These are phyloP conservation scores for Mystacornis crossleyi DNA, from an alignment of 2,113 vertebrate species.

Conservation along the genomic window DNA sequence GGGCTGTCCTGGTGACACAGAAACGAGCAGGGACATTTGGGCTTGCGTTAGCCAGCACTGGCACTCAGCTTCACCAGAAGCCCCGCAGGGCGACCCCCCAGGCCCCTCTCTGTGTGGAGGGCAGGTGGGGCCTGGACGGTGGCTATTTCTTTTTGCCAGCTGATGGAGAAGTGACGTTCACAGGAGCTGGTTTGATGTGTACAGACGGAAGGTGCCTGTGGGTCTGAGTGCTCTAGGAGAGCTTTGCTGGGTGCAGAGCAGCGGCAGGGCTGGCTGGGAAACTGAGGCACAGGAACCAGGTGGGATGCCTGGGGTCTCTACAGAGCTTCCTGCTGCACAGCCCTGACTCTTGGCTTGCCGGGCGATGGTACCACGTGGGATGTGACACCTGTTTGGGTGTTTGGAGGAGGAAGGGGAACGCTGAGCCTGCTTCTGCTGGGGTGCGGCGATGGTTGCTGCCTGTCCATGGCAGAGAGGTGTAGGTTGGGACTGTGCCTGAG, in stretches of 20 bases:
- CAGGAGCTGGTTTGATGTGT: not conserved
- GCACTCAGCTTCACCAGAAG: not conserved
- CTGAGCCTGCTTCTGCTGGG: not conserved
- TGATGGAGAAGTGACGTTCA: fast-evolving
- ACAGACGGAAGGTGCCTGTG: not conserved
- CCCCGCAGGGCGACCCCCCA: fast-evolving
- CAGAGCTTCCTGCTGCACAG: not conserved
- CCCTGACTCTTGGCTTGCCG: not conserved
- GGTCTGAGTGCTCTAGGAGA: not conserved
- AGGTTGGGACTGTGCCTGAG: not conserved
- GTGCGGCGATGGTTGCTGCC: not conserved
- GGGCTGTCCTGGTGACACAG: not conserved
- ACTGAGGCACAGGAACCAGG: not conserved
- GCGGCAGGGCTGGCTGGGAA: not conserved
- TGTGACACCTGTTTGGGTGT: fast-evolving
- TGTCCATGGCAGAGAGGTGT: fast-evolving
- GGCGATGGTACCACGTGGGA: fast-evolving
- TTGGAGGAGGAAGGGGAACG: not conserved
- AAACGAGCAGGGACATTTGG: not conserved
- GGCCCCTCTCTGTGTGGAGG: not conserved
- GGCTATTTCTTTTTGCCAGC: fast-evolving
- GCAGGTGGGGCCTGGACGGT: too few species aligned
- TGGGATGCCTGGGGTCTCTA: not conserved
- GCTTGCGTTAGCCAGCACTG: not conserved
- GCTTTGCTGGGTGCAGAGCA: not conserved